Base-by-base conservation (phyloP, 2,888 invertebrate genomes). In the Drosophila monieri region DNA sequence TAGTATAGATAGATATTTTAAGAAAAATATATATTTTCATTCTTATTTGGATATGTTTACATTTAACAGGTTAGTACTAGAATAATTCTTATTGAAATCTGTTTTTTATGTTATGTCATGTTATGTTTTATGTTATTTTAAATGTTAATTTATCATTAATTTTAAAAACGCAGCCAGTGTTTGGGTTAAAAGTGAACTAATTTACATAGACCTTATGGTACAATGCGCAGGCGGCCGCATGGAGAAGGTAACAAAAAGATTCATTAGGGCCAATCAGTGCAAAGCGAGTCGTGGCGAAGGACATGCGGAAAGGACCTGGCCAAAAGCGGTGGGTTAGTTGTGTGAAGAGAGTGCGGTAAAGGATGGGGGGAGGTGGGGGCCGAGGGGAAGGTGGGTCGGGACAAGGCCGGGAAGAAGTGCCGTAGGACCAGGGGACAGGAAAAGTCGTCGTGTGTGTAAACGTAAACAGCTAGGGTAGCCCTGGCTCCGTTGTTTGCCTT, bases 211-310 rank as follows among this genome's bases (percentile, higher is more conserved):
- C 80, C 81, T 77, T 78, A 80, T 67, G 80, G 80, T 76, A 81
- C 85, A 80, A 84, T 84, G 85, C 78, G 85, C 80, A 80, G 81
- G 78, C 85, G 78, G 85, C 80, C 69, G 80, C 80, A 80, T 57
- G 75, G 60, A 55, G 70, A 70, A 78, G 85, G 78, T 75, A 81
- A 80, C 80, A 84, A 81, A 81, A 80, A 81, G 85, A 81, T 81
- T 81, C 80, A 81, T 81, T 81, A 81, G 85, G 85, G 85, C 85
- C 80, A 81, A 81, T 81, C 80, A 81, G 85, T 84, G 80, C 80
- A 84, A 73, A 80, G 80, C 85, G 80, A 69, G 71, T 66, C 65
- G 55, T 39, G 65, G 55, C 39, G 52, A 69, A 69, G 69, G 69
- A 69, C 59, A 69, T 68, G 41, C 43, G 59, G 52, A 39, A 30